Evolutionary conservation across 2,113 vertebrate genomes (phyloP).

Genomic region (Hyperoodon ampullatus): DNA sequence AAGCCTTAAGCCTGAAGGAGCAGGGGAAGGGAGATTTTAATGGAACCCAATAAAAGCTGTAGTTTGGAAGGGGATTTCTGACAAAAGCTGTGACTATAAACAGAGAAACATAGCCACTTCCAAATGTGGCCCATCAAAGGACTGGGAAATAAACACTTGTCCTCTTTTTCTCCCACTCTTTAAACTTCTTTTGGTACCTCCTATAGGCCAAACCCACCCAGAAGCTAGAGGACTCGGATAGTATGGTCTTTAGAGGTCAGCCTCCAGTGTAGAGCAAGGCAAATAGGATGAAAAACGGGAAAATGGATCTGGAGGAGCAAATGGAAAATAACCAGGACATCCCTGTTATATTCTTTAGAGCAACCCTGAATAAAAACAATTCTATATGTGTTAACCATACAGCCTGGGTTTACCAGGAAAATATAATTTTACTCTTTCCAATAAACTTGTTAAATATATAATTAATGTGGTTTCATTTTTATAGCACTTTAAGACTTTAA

Average conservation of each 20-base stretch:
- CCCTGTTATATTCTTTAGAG: background rate
- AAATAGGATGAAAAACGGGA: background rate
- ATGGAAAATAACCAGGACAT: slow-evolving; percentile 2
- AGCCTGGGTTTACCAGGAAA: slow-evolving; percentile 29
- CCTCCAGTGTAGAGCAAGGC: background rate
- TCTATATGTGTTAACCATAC: background rate
- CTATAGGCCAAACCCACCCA: background rate
- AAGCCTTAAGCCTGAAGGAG: background rate
- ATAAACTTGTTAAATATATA: slow-evolving; percentile 43
- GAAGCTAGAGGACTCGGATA: background rate
- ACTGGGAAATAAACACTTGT: background rate
- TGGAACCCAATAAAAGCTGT: background rate
- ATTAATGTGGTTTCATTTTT: slow-evolving; percentile 42
- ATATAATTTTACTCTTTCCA: slow-evolving; percentile 16
- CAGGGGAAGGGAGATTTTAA: background rate
- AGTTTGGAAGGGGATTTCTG: slow-evolving; percentile 2
- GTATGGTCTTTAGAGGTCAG: background rate
- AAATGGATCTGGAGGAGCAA: background rate
- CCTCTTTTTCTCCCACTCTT: slow-evolving; percentile 10
- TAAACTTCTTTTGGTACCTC: slow-evolving; percentile 2
- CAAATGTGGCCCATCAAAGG: slow-evolving; percentile 38
- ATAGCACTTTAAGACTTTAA: slow-evolving; percentile 56
- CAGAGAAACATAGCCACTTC: slow-evolving; percentile 46
- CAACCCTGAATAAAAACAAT: slow-evolving; percentile 28
- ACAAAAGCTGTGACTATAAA: slow-evolving; percentile 54